These are phyloP conservation scores for Drosophila villosipedis DNA, from an alignment of 2,888 invertebrate genomes.

Conservation along the genomic window DNA sequence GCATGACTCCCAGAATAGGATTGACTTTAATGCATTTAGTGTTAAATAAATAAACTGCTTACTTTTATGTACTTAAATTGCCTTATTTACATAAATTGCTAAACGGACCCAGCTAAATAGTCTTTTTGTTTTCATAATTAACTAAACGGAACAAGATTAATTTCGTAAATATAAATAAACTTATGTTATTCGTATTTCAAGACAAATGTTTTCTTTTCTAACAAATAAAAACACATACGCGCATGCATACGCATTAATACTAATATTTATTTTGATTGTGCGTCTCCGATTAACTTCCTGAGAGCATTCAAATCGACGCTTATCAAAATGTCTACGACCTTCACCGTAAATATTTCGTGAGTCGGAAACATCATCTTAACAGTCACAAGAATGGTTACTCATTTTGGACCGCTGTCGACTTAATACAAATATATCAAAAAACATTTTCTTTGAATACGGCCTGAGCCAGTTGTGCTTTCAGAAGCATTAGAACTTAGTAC, in stretches of 20 bases:
- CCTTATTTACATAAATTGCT: neutral
- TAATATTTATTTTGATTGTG: constrained; percentile 46
- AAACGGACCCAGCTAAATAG: too few relatives aligned
- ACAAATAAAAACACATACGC: neutral
- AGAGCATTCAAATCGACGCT: constrained; percentile 17
- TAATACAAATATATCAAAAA: constrained; percentile 5
- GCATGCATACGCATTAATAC: constrained; percentile 11
- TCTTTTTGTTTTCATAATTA: neutral
- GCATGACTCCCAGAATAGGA: constrained; percentile 2
- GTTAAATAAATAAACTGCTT: neutral
- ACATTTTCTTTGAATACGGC: neutral
- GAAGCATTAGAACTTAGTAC: neutral
- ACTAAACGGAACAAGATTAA: constrained; percentile 52
- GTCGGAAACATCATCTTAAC: constrained; percentile 15
- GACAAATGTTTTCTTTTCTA: neutral
- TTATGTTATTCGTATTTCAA: neutral
- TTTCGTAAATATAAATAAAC: constrained; percentile 19
- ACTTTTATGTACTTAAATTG: neutral
- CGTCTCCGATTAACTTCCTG: constrained; percentile 27
- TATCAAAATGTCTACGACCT: constrained; percentile 46
- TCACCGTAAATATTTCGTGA: constrained; percentile 32
- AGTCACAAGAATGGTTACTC: constrained; percentile 37
- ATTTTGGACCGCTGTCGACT: constrained; percentile 35
- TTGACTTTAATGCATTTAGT: constrained; percentile 12
- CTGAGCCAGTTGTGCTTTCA: neutral